Evolutionary conservation across 2,797 vertebrate genomes (phyloP).

Genomic region (Chrosomus eos): DNA sequence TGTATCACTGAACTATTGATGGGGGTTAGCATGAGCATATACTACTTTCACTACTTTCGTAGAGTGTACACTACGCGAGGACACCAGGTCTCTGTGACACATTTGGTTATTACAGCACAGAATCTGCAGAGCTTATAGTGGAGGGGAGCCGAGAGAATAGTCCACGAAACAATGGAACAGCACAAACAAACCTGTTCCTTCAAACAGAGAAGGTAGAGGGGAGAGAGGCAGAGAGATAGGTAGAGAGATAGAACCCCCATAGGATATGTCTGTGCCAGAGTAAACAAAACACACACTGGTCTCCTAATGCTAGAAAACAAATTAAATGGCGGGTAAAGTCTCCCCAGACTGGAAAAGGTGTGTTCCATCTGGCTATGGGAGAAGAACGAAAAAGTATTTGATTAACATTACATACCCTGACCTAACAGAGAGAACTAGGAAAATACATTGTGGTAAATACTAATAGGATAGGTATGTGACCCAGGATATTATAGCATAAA

Average conservation of each 20-base stretch:
- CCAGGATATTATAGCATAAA: constrained; percentile 68
- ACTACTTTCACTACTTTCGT: background rate
- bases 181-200: constrained; percentile 56
- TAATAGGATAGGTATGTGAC: constrained; percentile 50
- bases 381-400: constrained; percentile 50
- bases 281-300: constrained; percentile 59
- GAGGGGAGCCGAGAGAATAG: constrained; percentile 54
- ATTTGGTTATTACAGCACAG: constrained; percentile 52
- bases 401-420: constrained; percentile 56
- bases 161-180: constrained; percentile 56
- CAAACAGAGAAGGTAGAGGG: constrained; percentile 28
- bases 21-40: background rate
- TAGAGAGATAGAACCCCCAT: constrained; percentile 33
- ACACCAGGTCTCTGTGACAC: constrained; percentile 44
- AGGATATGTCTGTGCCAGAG: constrained; percentile 61
- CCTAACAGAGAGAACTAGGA: constrained; percentile 28
- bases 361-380: constrained; percentile 50
- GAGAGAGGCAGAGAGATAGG: background rate
- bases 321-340: constrained; percentile 55
- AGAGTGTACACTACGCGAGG: constrained; percentile 2
- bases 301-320: constrained; percentile 54
- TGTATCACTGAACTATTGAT: background rate
- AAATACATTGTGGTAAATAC: constrained; percentile 56
- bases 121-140: constrained; percentile 41
- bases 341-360: constrained; percentile 51